A percentile compares a stretch with the other conserved stretches of the same genome.
phyloP scores from a whole-genome alignment of 2,113 vertebrate species.

The Phrynocephalus versicolor region DNA sequence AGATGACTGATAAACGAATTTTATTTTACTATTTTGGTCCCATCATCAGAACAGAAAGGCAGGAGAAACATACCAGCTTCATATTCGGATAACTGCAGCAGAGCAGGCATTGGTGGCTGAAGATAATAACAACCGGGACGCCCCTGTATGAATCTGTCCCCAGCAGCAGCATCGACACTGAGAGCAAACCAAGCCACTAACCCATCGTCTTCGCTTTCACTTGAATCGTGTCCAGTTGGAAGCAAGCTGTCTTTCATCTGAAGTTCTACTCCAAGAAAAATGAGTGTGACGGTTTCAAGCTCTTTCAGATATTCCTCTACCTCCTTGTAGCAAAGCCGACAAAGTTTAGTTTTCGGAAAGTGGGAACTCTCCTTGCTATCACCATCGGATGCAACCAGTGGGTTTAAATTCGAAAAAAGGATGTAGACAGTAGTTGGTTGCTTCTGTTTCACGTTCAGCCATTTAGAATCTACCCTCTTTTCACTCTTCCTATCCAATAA shows the following conservation, averaged over 20 bases:
- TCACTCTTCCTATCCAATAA: conserved; percentile 85
- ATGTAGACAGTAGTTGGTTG: conserved; percentile 82
- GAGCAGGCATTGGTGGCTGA: conserved; percentile 80
- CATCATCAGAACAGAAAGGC: neutral
- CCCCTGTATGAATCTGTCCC: conserved; percentile 75
- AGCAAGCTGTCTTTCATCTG: conserved; percentile 37
- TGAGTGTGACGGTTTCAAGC: conserved; percentile 66
- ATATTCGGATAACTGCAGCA: conserved; percentile 84
- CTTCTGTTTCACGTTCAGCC: conserved; percentile 80
- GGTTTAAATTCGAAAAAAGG: conserved; percentile 86
- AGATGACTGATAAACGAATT: neutral
- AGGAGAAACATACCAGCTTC: conserved; percentile 86
- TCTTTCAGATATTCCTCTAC: conserved; percentile 78
- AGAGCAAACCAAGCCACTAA: conserved; percentile 91
- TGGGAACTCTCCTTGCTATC: conserved; percentile 50
- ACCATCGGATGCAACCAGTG: conserved; percentile 75
- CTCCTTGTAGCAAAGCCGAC: conserved; percentile 72
- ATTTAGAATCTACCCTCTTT: conserved; percentile 82
- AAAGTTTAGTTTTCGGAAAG: conserved; percentile 76
- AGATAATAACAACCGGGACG: conserved; percentile 81
- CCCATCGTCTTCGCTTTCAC: conserved; percentile 65
- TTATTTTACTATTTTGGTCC: neutral
- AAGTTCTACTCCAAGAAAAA: conserved; percentile 92
- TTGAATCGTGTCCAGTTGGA: conserved; percentile 13
- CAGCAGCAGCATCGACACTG: conserved; percentile 70